Percentiles rank a stretch among this genome's conserved stretches.
phyloP scores from a whole-genome alignment of 2,113 vertebrate species.

The Epinephelus moara region DNA sequence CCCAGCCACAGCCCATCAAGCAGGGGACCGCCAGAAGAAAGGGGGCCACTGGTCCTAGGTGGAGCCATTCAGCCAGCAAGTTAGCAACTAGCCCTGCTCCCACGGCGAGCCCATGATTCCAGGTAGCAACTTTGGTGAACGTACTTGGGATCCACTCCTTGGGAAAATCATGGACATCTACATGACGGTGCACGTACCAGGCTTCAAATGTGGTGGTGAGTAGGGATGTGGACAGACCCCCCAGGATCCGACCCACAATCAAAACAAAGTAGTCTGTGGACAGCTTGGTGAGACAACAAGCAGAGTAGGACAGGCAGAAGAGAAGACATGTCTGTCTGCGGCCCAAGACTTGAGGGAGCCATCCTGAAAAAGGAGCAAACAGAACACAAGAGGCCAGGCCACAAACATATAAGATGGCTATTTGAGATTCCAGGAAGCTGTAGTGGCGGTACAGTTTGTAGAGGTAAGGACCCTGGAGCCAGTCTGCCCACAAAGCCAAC shows the following conservation, averaged over 20 bases:
- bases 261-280: conserved; percentile 93
- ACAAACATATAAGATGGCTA: conserved; percentile 94
- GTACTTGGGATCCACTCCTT: conserved; percentile 93
- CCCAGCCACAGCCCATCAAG: conserved; percentile 84
- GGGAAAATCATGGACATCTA: conserved; percentile 90
- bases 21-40: conserved; percentile 92
- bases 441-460: conserved; percentile 96
- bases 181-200: conserved; percentile 92
- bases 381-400: conserved; percentile 91
- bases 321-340: conserved; percentile 91
- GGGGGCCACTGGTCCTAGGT: conserved; percentile 91
- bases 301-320: conserved; percentile 89
- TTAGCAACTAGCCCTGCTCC: conserved; percentile 91
- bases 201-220: conserved; percentile 91
- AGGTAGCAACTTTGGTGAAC: conserved; percentile 88
- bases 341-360: conserved; percentile 88
- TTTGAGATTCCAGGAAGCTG: conserved; percentile 94
- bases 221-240: conserved; percentile 91
- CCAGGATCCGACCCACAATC: conserved; percentile 88
- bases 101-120: conserved; percentile 91
- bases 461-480: conserved; percentile 95
- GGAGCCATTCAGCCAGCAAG: conserved; percentile 89
- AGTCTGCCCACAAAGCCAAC: conserved; percentile 92
- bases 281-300: conserved; percentile 92
- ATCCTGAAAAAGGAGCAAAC: conserved; percentile 88